Evolutionary conservation across 2,797 vertebrate species (phyloP), one percentile per base, ranked within the genome.

Genomic region (Carduelis carduelis): DNA sequence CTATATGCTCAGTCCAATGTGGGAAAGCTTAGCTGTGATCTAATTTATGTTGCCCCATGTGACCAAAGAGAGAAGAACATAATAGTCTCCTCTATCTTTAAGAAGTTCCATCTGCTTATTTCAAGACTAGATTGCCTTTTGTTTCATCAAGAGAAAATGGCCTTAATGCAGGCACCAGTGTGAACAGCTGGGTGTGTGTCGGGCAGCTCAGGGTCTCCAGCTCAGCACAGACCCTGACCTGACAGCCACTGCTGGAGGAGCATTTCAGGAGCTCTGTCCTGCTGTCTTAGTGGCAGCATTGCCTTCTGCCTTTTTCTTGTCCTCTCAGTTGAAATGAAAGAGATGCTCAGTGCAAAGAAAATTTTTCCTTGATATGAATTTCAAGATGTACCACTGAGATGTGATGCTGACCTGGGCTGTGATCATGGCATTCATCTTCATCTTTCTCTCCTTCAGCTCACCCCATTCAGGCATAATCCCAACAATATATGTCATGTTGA

Each of bases 21-120:
- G 95, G 93, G 87, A 96, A 95, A 90, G 76, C 71, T 77, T 93
- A 87, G 78, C 76, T 83, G 76, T 81, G 61, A 82, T 83, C 69
- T 93, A 84, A 93, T 95, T 96, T 95, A 83, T 93, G 39, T 81
- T 89, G 80, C 50, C 35, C 75, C 30, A 26, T 41, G 39, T 86
- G 74, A 85, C 70, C 44, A 88, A 49, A 94, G 52, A 82, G 41
- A 90, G 78, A 80, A 44, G 68, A 89, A 89, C 89, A 81, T 34
- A 86, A 76, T 21, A 74, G 66, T 47, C 17, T n/a, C 46, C 49
- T 89, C 88, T 83, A 43, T 91, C 68, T 82, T 32, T 89, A 94
- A 89, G 71, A 65, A 68, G 32, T 95, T 95, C 72, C 79, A 79
- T 94, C 87, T 94, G 90, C 59, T 93, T 39, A 34, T 81, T 93